phyloP scores from a whole-genome alignment of 2,888 invertebrate genomes.

The Anagyrus pseudococci region DNA sequence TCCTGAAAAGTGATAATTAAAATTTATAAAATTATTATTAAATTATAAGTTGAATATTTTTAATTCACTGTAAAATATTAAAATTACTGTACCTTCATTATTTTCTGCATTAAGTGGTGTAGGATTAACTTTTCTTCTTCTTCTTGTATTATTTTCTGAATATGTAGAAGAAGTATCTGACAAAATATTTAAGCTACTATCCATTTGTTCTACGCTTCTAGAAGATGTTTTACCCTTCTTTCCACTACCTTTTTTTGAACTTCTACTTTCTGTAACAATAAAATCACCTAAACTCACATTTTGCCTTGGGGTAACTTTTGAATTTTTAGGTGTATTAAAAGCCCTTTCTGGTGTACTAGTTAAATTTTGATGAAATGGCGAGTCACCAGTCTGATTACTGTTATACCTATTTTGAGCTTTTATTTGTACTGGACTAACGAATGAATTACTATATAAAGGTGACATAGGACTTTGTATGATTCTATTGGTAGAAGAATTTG shows the following conservation, averaged over 20 bases:
- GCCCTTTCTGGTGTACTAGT: slow-evolving; percentile 35
- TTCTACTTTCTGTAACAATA: slow-evolving; percentile 39
- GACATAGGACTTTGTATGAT: slow-evolving; percentile 42
- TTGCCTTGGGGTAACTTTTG: slow-evolving; percentile 40
- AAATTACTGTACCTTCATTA: slow-evolving; percentile 42
- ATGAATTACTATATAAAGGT: slow-evolving; percentile 39
- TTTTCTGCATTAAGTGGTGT: slow-evolving; percentile 46
- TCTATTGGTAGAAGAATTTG: slow-evolving; percentile 32
- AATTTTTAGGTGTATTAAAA: slow-evolving; percentile 40
- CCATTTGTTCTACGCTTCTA: slow-evolving; percentile 23
- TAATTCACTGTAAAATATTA: slow-evolving; percentile 4
- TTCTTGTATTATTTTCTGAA: slow-evolving; percentile 36
- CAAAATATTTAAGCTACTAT: slow-evolving; percentile 16
- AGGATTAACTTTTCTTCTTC: slow-evolving; percentile 50
- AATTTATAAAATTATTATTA: slow-evolving; percentile 5
- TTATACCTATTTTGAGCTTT: slow-evolving; percentile 13
- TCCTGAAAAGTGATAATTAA: slow-evolving; percentile 41
- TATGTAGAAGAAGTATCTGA: slow-evolving; percentile 38
- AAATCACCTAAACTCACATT: slow-evolving; percentile 48
- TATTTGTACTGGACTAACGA: slow-evolving; percentile 22
- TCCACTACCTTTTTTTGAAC: slow-evolving; percentile 40
- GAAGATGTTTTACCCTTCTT: slow-evolving; percentile 24
- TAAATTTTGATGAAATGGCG: slow-evolving; percentile 9
- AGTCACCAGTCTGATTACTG: slow-evolving; percentile 22
- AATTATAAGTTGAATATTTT: slow-evolving; percentile 10